Evolutionary conservation across 2,797 vertebrate genomes (phyloP).

Genomic region (Macropodus opercularis): DNA sequence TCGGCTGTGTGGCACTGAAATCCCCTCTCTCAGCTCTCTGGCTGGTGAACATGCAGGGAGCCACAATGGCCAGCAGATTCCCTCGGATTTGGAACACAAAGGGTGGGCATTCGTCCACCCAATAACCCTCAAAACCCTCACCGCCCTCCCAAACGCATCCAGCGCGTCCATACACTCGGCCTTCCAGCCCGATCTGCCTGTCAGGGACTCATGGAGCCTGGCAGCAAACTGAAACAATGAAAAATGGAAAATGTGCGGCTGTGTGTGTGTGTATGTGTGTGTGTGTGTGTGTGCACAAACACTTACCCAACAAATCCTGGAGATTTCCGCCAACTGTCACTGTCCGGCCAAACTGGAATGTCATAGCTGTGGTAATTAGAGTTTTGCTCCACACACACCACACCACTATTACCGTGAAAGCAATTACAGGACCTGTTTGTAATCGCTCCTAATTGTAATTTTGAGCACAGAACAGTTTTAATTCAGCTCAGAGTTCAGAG

Average conservation of each 20-base stretch:
- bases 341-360: conserved; percentile 39
- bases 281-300: conserved; percentile 13
- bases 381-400: conserved; percentile 44
- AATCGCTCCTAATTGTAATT: not conserved
- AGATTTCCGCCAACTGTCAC: conserved; percentile 45
- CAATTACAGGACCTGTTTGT: conserved; percentile 6
- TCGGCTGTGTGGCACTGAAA: conserved; percentile 72
- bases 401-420: conserved; percentile 21
- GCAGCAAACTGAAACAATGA: conserved; percentile 26
- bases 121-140: conserved; percentile 59
- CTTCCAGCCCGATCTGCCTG: conserved; percentile 19
- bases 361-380: conserved; percentile 50
- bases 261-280: conserved; percentile 11
- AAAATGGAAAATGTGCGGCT: conserved; percentile 13
- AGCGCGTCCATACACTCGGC: conserved; percentile 24
- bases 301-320: conserved; percentile 37
- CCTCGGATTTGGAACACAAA: conserved; percentile 85
- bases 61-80: conserved; percentile 83
- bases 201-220: conserved; percentile 24
- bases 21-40: conserved; percentile 84
- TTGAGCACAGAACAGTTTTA: not conserved
- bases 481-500: conserved; percentile 4
- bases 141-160: conserved; percentile 38
- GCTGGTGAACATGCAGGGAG: conserved; percentile 74
- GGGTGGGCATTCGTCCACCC: conserved; percentile 74